Evolutionary conservation across 35 echinoderm and acorn worm species (phyloP), one percentile per base, ranked within the genome.

Genomic region (Eucidaris tribuloides): DNA sequence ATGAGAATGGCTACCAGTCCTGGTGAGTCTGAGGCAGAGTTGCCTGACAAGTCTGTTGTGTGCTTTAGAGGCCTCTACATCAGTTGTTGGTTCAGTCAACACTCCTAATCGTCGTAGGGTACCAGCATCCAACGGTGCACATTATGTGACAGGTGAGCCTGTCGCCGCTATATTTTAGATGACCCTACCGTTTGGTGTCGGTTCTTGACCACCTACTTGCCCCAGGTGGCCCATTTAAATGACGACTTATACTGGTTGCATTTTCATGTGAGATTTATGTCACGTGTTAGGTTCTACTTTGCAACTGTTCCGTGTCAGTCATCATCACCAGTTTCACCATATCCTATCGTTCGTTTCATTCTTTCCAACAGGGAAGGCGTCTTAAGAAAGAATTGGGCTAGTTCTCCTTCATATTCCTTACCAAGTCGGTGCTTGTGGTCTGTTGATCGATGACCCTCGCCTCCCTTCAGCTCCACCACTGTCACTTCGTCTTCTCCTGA

Each of bases 181-280:
- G 11, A 62, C 3, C 3, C 17, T 50, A 40, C 61, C 45, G 22
- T 60, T 81, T 2, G 82, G 43, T 7, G 62, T 66, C n/a, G 40
- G 30, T 19, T 81, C 77, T 15, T 66, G 13, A 88, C 76, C 29
- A 88, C 41, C n/a, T n/a, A n/a, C n/a, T n/a, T 59, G 85, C 85
- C 19, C 85, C 85, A 35, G 77, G 85, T 17, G 85, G 85, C 24
- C 85, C 85, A 43, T 43, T 57, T 36, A 62, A 59, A n/a, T n/a
- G n/a, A n/a, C n/a, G n/a, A n/a, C n/a, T n/a, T n/a, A n/a, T n/a
- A n/a, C n/a, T n/a, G n/a, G n/a, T n/a, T n/a, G n/a, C n/a, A n/a
- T n/a, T n/a, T n/a, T n/a, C n/a, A n/a, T n/a, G n/a, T n/a, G n/a
- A n/a, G n/a, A n/a, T n/a, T n/a, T n/a, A n/a, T n/a, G n/a, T n/a